Percentiles rank a stretch among this genome's conserved stretches.
These are phyloP conservation scores for Tachysurus fulvidraco DNA, from an alignment of 2,113 vertebrate genomes.

Conservation along the genomic window DNA sequence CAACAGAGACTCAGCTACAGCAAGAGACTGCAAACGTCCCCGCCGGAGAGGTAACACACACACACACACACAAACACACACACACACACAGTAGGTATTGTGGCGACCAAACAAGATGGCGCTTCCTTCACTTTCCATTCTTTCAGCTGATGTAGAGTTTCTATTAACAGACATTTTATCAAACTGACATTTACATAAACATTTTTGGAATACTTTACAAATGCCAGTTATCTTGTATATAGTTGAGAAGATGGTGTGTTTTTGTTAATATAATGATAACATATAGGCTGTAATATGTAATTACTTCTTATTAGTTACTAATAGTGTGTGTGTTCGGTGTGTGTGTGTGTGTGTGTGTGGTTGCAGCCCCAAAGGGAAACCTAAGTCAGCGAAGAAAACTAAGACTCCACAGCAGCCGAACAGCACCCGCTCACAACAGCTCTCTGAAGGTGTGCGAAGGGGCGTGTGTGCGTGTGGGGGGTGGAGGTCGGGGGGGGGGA, in stretches of 20 bases:
- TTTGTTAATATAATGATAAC: neutral
- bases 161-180: neutral
- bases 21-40: conserved; percentile 81
- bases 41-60: conserved; percentile 77
- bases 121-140: too few species aligned
- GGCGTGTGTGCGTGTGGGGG: neutral
- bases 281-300: neutral
- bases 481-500: too few species aligned
- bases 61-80: conserved; percentile 68
- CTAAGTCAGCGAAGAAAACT: conserved; percentile 83
- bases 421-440: conserved; percentile 78
- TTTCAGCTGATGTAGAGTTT: neutral
- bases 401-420: conserved; percentile 80
- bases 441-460: conserved; percentile 77
- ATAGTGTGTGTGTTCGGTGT: conserved; percentile 37
- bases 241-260: neutral
- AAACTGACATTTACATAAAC: neutral
- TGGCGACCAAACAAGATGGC: neutral
- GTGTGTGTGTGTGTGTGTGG: conserved; percentile 44
- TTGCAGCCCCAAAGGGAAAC: conserved; percentile 86
- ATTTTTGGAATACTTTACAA: neutral
- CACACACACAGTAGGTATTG: neutral
- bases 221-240: neutral
- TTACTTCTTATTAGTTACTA: conserved; percentile 23
- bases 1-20: conserved; percentile 80